Evolutionary conservation across 1,140 invertebrate species (phyloP), one percentile per base, ranked within the genome.

Genomic region (Drosophila nigrodunni): DNA sequence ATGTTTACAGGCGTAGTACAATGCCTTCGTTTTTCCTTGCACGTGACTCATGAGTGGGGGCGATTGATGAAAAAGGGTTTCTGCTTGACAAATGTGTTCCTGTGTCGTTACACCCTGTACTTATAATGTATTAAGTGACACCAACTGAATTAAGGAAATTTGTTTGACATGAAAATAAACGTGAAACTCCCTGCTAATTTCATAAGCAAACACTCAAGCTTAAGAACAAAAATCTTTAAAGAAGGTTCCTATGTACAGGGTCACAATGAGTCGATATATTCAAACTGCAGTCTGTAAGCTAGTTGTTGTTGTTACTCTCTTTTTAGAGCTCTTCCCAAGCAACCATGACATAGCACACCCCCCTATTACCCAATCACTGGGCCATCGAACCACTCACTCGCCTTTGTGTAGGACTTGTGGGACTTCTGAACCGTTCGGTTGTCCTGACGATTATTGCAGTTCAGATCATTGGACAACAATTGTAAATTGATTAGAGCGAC

Each of bases 381-480:
- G 15, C 13, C 44, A 18, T 13, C 44, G n/a, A 15, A 39, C 2
- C 49, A 21, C 35, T 21, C 52, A 25, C 37, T 37, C 15, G 37
- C 44, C 30, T 11, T 41, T 52, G 18, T 54, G 60, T 61, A 55
- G 41, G 25, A 30, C 25, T 66, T 83, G 64, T 73, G 62, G 73
- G 68, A 62, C 81, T 83, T 83, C 77, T 37, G 72, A 52, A 62
- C 66, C 64, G 79, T 66, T 71, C 46, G 80, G 72, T 80, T 80
- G 70, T 52, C 78, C 62, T 79, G 65, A 74, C 79, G 79, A 82
- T 82, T 82, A 82, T 78, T 82, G 81, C 81, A 37, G 70, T 55
- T 70, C 80, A 74, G 81, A 77, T 85, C 81, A 83, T 83, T 83
- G 81, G 75, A 80, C 82, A 85, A 80, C 74, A 85, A 83, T 85